Percentiles rank a stretch among this genome's conserved stretches.
Conservation (phyloP, 2,113 vertebrate species). For the Lucifuga dentata region DNA sequence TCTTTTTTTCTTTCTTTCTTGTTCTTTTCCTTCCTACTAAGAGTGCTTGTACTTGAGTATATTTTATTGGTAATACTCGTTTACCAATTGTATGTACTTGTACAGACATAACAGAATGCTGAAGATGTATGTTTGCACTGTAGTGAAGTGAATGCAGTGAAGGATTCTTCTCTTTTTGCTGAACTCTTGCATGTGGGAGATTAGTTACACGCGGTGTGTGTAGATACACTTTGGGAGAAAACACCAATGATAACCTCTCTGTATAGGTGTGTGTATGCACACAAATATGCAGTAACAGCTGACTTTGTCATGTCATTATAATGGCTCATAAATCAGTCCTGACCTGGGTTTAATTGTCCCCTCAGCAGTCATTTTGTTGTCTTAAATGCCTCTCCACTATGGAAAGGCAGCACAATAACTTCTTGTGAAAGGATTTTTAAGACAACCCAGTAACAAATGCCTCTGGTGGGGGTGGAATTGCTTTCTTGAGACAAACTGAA, state of each 20-base stretch:
- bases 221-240: conserved; percentile 7
- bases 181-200: too few species aligned
- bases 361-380: conserved; percentile 72
- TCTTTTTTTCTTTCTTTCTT: too few species aligned
- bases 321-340: conserved; percentile 73
- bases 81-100: too few species aligned
- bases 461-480: conserved; percentile 61
- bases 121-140: too few species aligned
- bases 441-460: conserved; percentile 73
- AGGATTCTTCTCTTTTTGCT: too few species aligned
- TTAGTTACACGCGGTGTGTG: conserved; percentile 7
- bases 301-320: conserved; percentile 62
- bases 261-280: conserved; percentile 21
- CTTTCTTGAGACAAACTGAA: conserved; percentile 72
- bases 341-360: conserved; percentile 77
- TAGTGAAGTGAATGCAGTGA: too few species aligned
- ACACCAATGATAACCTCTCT: conserved; percentile 28
- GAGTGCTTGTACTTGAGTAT: too few species aligned
- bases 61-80: too few species aligned
- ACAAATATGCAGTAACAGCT: conserved; percentile 37
- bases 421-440: conserved; percentile 54
- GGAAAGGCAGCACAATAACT: conserved; percentile 74
- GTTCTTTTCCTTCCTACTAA: too few species aligned
- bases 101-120: too few species aligned
- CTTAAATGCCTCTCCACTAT: conserved; percentile 74